A percentile compares a stretch with the other conserved stretches of the same genome.
Evolutionary conservation across 2,888 invertebrate genomes (phyloP).

Genomic region (Troides helena): DNA sequence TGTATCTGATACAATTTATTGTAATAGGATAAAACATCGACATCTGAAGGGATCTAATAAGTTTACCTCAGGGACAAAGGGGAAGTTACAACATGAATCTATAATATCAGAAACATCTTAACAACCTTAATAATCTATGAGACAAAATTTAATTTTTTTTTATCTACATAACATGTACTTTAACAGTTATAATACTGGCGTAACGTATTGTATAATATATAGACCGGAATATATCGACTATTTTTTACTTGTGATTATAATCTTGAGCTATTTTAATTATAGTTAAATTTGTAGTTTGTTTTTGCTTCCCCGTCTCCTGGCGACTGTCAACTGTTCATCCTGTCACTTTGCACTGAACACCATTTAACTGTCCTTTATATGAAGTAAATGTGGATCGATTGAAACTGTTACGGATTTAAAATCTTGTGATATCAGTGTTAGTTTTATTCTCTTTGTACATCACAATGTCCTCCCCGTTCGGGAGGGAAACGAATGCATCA

Average conservation of each 20-base stretch:
- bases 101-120: constrained; percentile 52
- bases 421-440: neutral
- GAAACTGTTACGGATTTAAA: constrained; percentile 16
- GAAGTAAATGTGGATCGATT: constrained; percentile 63
- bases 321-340: constrained; percentile 69
- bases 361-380: constrained; percentile 50
- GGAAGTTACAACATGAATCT: constrained; percentile 49
- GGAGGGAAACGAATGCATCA: constrained; percentile 35
- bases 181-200: constrained; percentile 67
- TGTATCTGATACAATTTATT: neutral
- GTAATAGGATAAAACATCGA: constrained; percentile 43
- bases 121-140: constrained; percentile 55
- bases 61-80: constrained; percentile 59
- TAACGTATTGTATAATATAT: constrained; percentile 42
- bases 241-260: constrained; percentile 51
- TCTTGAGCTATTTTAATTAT: constrained; percentile 47
- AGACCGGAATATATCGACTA: constrained; percentile 38
- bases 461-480: constrained; percentile 19
- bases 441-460: constrained; percentile 23
- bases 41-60: constrained; percentile 48
- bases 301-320: constrained; percentile 74
- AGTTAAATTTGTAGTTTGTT: constrained; percentile 43
- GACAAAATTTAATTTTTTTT: constrained; percentile 41
- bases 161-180: constrained; percentile 47
- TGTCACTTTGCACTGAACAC: constrained; percentile 68